These are phyloP conservation scores for Drosophila prolongata DNA, from an alignment of 2,888 invertebrate genomes.

Conservation along the genomic window DNA sequence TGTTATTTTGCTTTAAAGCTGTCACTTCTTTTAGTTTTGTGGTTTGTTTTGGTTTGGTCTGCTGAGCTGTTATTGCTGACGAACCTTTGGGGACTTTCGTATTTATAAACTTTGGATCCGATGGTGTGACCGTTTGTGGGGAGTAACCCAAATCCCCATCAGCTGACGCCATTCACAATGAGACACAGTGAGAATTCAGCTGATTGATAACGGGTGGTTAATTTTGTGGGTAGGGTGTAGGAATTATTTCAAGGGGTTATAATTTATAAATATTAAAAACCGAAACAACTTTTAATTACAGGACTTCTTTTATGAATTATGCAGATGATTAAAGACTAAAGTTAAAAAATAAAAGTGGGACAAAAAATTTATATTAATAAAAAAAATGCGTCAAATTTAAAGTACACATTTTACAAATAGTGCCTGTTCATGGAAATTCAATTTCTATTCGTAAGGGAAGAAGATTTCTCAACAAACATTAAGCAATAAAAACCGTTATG, in stretches of 20 bases:
- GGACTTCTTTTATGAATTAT: too few relatives aligned
- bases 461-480: too few relatives aligned
- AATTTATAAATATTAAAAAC: too few relatives aligned
- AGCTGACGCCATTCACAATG: slow-evolving; percentile 13
- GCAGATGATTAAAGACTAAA: too few relatives aligned
- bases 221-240: neutral
- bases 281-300: too few relatives aligned
- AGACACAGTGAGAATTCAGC: neutral
- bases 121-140: slow-evolving; percentile 1
- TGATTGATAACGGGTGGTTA: neutral
- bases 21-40: slow-evolving; percentile 35
- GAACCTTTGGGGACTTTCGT: neutral
- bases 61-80: slow-evolving; percentile 28
- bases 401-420: too few relatives aligned
- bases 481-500: neutral
- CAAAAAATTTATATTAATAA: too few relatives aligned
- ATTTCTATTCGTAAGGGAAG: too few relatives aligned
- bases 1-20: slow-evolving; percentile 14
- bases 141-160: neutral
- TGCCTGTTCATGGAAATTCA: too few relatives aligned
- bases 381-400: too few relatives aligned
- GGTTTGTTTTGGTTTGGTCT: slow-evolving; percentile 26
- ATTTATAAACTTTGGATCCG: slow-evolving; percentile 31
- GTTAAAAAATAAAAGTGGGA: too few relatives aligned
- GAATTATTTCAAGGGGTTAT: too few relatives aligned